These are phyloP conservation scores for Sclerurus mexicanus DNA, from an alignment of 2,113 vertebrate genomes.

Conservation along the genomic window DNA sequence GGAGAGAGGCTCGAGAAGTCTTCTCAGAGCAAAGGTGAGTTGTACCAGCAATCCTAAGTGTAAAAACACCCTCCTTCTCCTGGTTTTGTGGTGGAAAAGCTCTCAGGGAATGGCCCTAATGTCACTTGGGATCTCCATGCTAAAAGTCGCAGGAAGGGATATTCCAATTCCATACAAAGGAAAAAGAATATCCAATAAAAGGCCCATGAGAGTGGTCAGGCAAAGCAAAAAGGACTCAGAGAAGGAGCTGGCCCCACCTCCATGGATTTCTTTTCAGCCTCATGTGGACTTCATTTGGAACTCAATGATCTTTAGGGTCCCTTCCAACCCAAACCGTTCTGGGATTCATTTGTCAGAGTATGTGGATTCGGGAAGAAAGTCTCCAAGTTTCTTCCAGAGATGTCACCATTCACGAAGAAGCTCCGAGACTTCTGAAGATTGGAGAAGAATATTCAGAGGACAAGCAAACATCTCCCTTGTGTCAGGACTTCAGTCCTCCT, in stretches of 20 bases:
- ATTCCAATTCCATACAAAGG: not conserved
- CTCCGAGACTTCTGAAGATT: not conserved
- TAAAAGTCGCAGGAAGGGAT: not conserved
- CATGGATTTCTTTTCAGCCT: not conserved
- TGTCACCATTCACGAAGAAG: not conserved
- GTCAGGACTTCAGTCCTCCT: not conserved
- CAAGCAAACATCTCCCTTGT: not conserved
- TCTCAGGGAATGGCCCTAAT: not conserved
- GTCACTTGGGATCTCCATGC: not conserved
- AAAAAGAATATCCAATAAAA: not conserved
- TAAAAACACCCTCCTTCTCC: not conserved
- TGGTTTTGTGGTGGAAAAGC: not conserved
- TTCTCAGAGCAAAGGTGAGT: not conserved
- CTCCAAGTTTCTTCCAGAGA: not conserved
- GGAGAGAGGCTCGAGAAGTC: not conserved
- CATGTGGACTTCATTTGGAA: not conserved
- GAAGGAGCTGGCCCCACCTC: not conserved
- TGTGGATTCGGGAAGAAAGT: not conserved
- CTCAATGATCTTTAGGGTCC: not conserved
- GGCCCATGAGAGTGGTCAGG: not conserved
- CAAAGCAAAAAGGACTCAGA: not conserved
- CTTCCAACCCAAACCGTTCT: accelerated
- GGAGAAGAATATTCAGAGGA: not conserved
- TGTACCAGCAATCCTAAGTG: not conserved
- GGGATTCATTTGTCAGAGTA: not conserved